These are phyloP conservation scores for Stramonita haemastoma DNA, from an alignment of 2,888 invertebrate species.

Conservation along the genomic window DNA sequence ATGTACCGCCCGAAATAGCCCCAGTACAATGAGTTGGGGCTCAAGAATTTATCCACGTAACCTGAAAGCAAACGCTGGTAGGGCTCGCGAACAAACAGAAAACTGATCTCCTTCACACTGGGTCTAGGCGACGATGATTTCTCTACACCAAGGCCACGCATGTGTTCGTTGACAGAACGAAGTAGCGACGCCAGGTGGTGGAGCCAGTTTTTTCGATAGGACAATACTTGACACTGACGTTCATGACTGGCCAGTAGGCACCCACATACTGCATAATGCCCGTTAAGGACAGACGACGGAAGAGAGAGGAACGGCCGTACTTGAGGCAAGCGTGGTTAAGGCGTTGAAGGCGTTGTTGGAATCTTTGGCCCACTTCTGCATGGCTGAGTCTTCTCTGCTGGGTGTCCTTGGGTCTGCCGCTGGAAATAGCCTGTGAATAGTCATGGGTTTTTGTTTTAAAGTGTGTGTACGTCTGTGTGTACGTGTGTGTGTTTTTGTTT, in stretches of 20 bases:
- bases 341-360: no score
- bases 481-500: no score
- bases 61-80: constrained; percentile 62
- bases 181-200: not conserved
- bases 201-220: constrained; percentile 38
- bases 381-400: no score
- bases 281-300: no score
- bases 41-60: constrained; percentile 65
- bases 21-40: constrained; percentile 62
- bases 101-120: not conserved
- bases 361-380: no score
- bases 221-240: not conserved
- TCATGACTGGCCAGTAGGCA: not conserved
- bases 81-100: constrained; percentile 62
- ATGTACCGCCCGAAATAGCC: constrained; percentile 41
- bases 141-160: not conserved
- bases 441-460: no score
- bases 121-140: not conserved
- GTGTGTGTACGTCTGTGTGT: no score
- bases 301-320: no score
- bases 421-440: no score
- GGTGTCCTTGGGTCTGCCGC: no score
- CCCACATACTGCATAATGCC: not conserved
- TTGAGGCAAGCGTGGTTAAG: no score
- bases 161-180: not conserved